phyloP scores from a whole-genome alignment of 2,888 invertebrate genomes.

The Brenthis ino region DNA sequence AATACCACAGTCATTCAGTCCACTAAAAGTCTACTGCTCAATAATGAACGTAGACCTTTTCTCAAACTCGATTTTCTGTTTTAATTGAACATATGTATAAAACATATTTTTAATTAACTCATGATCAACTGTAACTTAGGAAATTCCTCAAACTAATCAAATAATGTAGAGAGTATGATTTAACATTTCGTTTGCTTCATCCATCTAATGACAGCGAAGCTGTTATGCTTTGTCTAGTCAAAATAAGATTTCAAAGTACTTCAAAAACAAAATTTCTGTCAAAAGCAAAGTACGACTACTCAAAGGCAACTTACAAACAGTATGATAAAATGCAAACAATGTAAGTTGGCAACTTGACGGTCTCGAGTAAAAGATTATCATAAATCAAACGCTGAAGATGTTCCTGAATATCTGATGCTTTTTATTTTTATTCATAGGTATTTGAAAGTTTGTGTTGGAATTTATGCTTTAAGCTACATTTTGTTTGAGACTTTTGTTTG shows the following conservation, averaged over 20 bases:
- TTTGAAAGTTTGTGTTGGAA: too few relatives aligned
- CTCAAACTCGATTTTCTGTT: too few relatives aligned
- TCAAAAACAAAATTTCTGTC: slow-evolving; percentile 3
- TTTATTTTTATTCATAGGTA: slow-evolving; percentile 5
- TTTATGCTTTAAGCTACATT: too few relatives aligned
- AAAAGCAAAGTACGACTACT: slow-evolving; percentile 3
- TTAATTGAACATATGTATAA: too few relatives aligned
- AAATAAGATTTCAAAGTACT: background rate
- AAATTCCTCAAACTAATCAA: background rate
- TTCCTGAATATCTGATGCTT: slow-evolving; percentile 18
- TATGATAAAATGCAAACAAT: slow-evolving; percentile 27
- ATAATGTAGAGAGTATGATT: background rate
- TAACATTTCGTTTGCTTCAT: too few relatives aligned
- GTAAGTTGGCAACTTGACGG: slow-evolving; percentile 22
- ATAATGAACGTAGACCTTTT: too few relatives aligned
- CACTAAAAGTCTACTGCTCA: too few relatives aligned
- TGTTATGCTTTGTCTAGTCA: background rate
- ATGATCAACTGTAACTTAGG: background rate
- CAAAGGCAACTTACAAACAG: slow-evolving; percentile 15
- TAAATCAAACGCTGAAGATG: slow-evolving; percentile 24
- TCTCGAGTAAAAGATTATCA: slow-evolving; percentile 24
- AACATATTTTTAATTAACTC: too few relatives aligned
- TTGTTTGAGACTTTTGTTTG: too few relatives aligned
- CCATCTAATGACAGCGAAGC: too few relatives aligned
- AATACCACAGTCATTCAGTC: too few relatives aligned